Base-by-base conservation (phyloP, 2,113 vertebrate genomes). In the Colossoma macropomum region DNA sequence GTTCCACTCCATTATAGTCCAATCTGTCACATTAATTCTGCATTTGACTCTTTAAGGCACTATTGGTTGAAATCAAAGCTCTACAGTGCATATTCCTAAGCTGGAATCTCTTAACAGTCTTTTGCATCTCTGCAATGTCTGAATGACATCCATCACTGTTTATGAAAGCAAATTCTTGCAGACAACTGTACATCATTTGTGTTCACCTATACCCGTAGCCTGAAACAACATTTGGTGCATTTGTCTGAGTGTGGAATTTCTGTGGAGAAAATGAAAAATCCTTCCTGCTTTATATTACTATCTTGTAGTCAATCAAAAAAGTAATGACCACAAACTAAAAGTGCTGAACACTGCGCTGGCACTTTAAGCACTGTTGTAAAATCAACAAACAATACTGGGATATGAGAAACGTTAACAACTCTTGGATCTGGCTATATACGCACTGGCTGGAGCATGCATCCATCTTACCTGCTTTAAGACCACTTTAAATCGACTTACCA, bases 1-100 rank as follows among this genome's bases (percentile, higher is more conserved):
- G 63, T 65, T 79, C 65, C 30, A 70, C 34, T 65, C 77, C 65
- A 79, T 79, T 69, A 69, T 65, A 79, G 56, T 65, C 52, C 77
- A 79, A 48, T 69, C 68, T 79, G 52, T 79, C 77, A 79, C 28
- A 25, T 79, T 79, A 69, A 79, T 70, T 79, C 3, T 15, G 21
- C 63, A 69, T 79, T 79, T 79, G 11, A 52, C 52, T 79, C 32
- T 50, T 70, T 54, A 79, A 79, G 25, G 65, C 65, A 10, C 59
- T 27, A 38, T 12, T 5, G 28, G 62, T 56, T 27, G 32, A 63
- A 68, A 32, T 62, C 28, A 34, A 68, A 38, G 30, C 23, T 25
- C 50, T 19, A 17, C 77, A 68, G 63, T 69, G 28, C 27, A 45
- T 27, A 65, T 68, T 69, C n/a, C 62, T 79, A 28, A 70, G 38